Percentiles rank a stretch among this genome's conserved stretches.
Evolutionary conservation across 2,113 vertebrate species (phyloP).

Genomic region (Stigmatopora argus): DNA sequence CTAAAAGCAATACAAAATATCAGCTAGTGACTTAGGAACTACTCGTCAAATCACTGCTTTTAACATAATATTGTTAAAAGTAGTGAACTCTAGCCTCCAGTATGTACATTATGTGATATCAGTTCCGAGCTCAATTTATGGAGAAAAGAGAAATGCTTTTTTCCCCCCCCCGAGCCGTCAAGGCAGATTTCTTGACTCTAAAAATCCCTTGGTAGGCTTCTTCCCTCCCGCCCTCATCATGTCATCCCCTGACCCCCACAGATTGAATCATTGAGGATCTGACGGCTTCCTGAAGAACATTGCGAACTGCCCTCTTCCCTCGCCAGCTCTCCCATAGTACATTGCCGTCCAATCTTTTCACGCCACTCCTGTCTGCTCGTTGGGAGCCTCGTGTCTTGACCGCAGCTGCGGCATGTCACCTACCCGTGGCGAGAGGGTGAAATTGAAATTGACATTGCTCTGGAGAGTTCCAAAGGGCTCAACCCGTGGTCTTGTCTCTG

Average conservation of each 20-base stretch:
- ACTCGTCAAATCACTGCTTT: too few species aligned
- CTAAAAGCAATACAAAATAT: too few species aligned
- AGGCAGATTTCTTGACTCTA: neutral
- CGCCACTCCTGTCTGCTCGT: neutral
- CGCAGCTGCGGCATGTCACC: constrained; percentile 26
- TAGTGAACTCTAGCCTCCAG: too few species aligned
- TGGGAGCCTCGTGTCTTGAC: constrained; percentile 4
- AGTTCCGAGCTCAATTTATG: neutral
- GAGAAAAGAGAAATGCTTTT: neutral
- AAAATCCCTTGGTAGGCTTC: neutral
- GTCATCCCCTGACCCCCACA: constrained; percentile 12
- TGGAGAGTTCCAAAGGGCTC: constrained; percentile 46
- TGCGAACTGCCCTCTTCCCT: neutral
- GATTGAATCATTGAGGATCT: constrained; percentile 6
- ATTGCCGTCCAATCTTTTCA: neutral
- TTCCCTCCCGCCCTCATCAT: neutral
- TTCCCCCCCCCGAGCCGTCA: neutral
- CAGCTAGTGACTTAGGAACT: too few species aligned
- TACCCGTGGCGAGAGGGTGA: constrained; percentile 29
- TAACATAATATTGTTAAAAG: too few species aligned
- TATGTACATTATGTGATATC: too few species aligned
- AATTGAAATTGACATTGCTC: constrained; percentile 51
- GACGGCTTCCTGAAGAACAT: neutral
- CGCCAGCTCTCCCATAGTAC: neutral
- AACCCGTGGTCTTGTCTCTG: constrained; percentile 35